Percentiles rank a stretch among this genome's conserved stretches.
Conservation (phyloP, 2,888 invertebrate genomes). For the Amphiduros pacificus region DNA sequence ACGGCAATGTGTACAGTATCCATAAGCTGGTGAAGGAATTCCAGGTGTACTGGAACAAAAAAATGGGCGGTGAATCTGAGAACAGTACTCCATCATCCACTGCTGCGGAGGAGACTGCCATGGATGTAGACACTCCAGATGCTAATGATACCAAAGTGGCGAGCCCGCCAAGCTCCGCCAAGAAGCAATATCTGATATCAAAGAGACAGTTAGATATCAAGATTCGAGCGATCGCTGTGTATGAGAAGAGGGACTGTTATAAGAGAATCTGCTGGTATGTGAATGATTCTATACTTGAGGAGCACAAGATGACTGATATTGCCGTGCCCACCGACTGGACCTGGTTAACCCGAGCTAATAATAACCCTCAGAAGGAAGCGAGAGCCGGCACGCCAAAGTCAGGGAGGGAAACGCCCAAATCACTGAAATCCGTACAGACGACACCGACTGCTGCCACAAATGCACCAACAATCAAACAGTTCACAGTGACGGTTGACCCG, state of each 20-base stretch:
- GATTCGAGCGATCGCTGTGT: slow-evolving; percentile 68
- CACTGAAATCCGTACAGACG: too few relatives aligned
- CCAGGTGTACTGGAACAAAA: slow-evolving; percentile 65
- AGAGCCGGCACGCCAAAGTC: not conserved
- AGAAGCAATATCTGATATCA: slow-evolving; percentile 36
- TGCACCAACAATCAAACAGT: too few relatives aligned
- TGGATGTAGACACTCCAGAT: slow-evolving; percentile 8
- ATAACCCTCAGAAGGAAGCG: not conserved
- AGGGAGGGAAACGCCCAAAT: slow-evolving; percentile 2
- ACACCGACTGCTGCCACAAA: too few relatives aligned
- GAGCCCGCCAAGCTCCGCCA: not conserved
- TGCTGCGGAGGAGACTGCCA: not conserved
- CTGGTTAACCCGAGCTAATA: slow-evolving; percentile 53
- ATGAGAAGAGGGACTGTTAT: slow-evolving; percentile 65
- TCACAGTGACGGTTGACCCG: too few relatives aligned
- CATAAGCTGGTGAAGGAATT: slow-evolving; percentile 69
- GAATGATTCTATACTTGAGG: slow-evolving; percentile 63
- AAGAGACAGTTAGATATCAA: slow-evolving; percentile 50
- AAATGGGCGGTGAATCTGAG: slow-evolving; percentile 32
- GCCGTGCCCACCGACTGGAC: slow-evolving; percentile 66
- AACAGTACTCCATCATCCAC: not conserved
- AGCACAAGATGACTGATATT: slow-evolving; percentile 64
- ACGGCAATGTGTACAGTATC: slow-evolving; percentile 69
- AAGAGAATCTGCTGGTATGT: slow-evolving; percentile 73
- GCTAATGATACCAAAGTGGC: not conserved